Evolutionary conservation across 1,140 invertebrate genomes (phyloP), one percentile per base, ranked within the genome.

Genomic region (Octopus sinensis): DNA sequence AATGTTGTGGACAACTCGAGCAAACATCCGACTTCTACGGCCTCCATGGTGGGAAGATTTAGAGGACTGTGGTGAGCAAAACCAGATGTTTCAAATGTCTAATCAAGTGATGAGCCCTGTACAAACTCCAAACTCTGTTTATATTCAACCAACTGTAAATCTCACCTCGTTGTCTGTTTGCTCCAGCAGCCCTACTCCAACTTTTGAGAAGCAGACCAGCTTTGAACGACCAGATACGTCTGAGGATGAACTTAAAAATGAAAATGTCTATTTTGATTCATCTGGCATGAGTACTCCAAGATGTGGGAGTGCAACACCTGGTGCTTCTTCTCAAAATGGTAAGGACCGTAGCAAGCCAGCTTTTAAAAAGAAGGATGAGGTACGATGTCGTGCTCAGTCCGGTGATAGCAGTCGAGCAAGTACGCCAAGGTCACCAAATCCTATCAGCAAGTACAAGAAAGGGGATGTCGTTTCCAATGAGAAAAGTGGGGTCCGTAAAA

Each of bases 41-140:
- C 96, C 97, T 13, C 97, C 97, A 0, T 99, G 97, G 97, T 95
- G 94, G 91, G 97, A 98, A 87, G 97, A 99, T 90, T 91, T 98
- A 75, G 95, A 96, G 87, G 95, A 95, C 89, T 52, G 56, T 76
- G 23, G 53, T 73, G 43, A 77, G 17, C 75, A 76, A 76, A 12
- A n/a, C 10, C n/a, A 76, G 23, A 9, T 12, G 56, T 17, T 62
- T 9, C 56, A 62, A 62, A 9, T 12, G 17, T 17, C 9, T 9
- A 9, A 12, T 9, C 56, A 62, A 62, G 9, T 12, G 17, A 10
- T 10, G 77, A 68, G 68, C 12, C 84, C 82, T 6, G 81, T 78
- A 52, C 84, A 83, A 68, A 71, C 79, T 9, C 83, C 71, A 51
- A 79, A 79, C 51, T 53, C 77, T 30, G 7, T 82, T n/a, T 83